Conservation (phyloP, 2,888 invertebrate genomes). For the Drosophila merina region DNA sequence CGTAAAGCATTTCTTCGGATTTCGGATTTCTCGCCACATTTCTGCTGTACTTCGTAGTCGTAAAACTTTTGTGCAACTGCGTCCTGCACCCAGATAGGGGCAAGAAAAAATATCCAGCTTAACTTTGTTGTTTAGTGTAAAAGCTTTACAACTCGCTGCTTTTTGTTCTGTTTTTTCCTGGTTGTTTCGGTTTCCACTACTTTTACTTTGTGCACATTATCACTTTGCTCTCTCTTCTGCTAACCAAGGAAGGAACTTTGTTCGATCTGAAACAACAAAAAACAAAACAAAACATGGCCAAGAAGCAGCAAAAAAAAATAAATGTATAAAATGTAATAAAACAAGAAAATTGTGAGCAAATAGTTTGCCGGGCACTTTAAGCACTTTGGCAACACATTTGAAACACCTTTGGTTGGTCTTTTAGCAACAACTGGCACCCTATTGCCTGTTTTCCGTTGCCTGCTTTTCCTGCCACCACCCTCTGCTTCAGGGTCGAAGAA, state of each 20-base stretch:
- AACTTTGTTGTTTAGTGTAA: constrained; percentile 77
- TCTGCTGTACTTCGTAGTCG: constrained; percentile 41
- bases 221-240: constrained; percentile 53
- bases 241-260: constrained; percentile 57
- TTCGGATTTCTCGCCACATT: constrained; percentile 31
- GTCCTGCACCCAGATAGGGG: constrained; percentile 8
- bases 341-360: constrained; percentile 49
- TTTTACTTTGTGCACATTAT: constrained; percentile 75
- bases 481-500: constrained; percentile 4
- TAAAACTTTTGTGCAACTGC: constrained; percentile 62
- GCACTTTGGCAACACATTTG: constrained; percentile 65
- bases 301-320: constrained; percentile 2
- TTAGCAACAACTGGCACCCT: constrained; percentile 41
- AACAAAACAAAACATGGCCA: constrained; percentile 34
- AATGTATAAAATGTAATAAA: neutral
- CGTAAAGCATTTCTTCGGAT: constrained; percentile 57
- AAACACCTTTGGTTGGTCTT: constrained; percentile 68
- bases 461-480: constrained; percentile 10
- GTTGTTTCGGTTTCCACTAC: constrained; percentile 54
- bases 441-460: neutral
- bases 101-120: constrained; percentile 47
- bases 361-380: constrained; percentile 67
- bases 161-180: constrained; percentile 35
- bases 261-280: constrained; percentile 59
- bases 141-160: constrained; percentile 55